Conservation (phyloP, 2,888 invertebrate species). For the Chaetoderma sp. region DNA sequence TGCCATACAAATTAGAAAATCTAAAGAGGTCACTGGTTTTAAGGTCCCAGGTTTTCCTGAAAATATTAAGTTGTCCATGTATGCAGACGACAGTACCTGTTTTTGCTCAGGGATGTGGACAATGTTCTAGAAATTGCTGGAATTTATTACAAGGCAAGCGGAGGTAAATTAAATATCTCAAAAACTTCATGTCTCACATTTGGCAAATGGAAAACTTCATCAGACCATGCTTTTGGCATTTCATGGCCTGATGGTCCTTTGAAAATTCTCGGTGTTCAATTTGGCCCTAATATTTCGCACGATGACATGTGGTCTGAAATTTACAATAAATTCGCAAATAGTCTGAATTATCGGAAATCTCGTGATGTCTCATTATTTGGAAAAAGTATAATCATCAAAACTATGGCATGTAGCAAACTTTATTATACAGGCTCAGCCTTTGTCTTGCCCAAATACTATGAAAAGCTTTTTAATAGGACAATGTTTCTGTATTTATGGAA, state of each 20-base stretch:
- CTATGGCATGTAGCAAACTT: not conserved
- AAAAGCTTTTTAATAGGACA: not conserved
- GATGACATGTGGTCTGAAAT: not conserved
- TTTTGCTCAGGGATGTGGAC: not conserved
- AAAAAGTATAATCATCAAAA: not conserved
- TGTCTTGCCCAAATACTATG: not conserved
- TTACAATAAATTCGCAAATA: not conserved
- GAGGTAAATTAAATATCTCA: conserved; percentile 30
- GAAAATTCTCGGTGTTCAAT: not conserved
- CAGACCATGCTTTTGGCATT: conserved; percentile 37
- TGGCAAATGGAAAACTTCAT: conserved; percentile 34
- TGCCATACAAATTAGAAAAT: not conserved
- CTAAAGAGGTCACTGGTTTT: conserved; percentile 16
- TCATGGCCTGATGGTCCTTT: not conserved
- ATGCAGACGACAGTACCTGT: conserved; percentile 20
- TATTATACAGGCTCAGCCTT: not conserved
- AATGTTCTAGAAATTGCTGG: conserved; percentile 4
- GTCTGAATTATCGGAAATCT: not conserved
- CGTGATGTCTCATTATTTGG: not conserved
- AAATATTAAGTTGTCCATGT: conserved; percentile 10
- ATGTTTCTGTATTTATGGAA: not conserved
- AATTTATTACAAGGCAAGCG: conserved; percentile 20
- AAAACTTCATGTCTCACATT: conserved; percentile 33
- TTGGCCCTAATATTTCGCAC: not conserved
- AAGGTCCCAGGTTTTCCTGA: conserved; percentile 16